Evolutionary conservation across 1,140 invertebrate genomes (phyloP).

Genomic region (Drosophila bifasciata): DNA sequence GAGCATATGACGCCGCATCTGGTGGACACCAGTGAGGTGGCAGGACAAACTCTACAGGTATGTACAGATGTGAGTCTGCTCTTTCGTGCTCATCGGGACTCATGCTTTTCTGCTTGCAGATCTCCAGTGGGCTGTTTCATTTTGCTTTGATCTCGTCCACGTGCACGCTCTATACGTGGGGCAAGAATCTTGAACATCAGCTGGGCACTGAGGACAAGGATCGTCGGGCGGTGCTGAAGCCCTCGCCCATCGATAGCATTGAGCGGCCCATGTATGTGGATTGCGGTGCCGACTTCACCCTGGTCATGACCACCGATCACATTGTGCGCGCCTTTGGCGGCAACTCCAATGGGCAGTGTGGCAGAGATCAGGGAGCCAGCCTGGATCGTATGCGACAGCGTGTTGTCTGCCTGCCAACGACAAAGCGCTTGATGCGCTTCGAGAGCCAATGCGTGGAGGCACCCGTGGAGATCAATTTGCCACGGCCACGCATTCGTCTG

Average conservation of each 20-base stretch:
- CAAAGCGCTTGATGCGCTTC: slow-evolving; percentile 79
- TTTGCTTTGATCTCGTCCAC: slow-evolving; percentile 86
- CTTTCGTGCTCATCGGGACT: not conserved
- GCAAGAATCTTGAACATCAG: slow-evolving; percentile 88
- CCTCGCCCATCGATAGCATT: slow-evolving; percentile 78
- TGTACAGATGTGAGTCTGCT: no score
- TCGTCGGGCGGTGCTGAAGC: slow-evolving; percentile 84
- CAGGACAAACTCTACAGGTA: slow-evolving; percentile 86
- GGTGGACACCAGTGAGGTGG: slow-evolving; percentile 86
- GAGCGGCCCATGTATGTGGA: slow-evolving; percentile 84
- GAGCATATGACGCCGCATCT: slow-evolving; percentile 86
- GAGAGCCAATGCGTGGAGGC: slow-evolving; percentile 80
- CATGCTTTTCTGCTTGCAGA: slow-evolving; percentile 62
- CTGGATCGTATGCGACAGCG: slow-evolving; percentile 75
- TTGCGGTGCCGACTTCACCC: slow-evolving; percentile 87
- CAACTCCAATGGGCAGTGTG: slow-evolving; percentile 86
- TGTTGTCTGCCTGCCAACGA: slow-evolving; percentile 76
- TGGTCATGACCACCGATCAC: slow-evolving; percentile 86
- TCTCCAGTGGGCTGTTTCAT: slow-evolving; percentile 88
- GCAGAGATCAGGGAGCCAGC: slow-evolving; percentile 70
- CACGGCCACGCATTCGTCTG: slow-evolving; percentile 73
- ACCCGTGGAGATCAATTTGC: slow-evolving; percentile 79
- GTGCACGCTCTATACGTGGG: slow-evolving; percentile 88
- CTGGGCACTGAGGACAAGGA: slow-evolving; percentile 86
- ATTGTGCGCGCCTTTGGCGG: slow-evolving; percentile 87